A percentile compares a stretch with the other conserved stretches of the same genome.
These are phyloP conservation scores for Temnothorax ravouxi DNA, from an alignment of 2,888 invertebrate species.

Conservation along the genomic window DNA sequence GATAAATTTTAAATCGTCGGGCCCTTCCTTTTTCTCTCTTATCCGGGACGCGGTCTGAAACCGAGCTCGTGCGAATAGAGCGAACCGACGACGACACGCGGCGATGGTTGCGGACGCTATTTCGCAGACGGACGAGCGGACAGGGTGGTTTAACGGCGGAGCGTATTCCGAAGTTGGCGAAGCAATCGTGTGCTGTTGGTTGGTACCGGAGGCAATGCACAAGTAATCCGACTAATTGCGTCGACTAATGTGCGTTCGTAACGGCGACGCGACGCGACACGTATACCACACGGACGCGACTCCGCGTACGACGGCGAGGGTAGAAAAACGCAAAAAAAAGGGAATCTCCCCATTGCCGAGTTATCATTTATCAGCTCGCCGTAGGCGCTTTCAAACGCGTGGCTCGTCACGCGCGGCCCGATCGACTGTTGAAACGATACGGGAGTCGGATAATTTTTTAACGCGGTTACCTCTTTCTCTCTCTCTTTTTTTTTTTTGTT, in stretches of 20 bases:
- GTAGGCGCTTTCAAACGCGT: conserved; percentile 23
- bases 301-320: conserved; percentile 44
- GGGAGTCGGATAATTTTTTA: background rate
- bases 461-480: background rate
- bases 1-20: background rate
- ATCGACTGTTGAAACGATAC: background rate
- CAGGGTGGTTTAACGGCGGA: conserved; percentile 34
- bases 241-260: conserved; percentile 13
- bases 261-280: conserved; percentile 13
- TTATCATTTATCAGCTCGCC: background rate
- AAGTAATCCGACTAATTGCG: conserved; percentile 18
- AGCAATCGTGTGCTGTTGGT: conserved; percentile 8
- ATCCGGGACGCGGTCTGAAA: background rate
- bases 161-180: conserved; percentile 5
- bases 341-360: background rate
- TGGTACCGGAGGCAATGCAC: conserved; percentile 22
- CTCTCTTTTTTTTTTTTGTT: too few relatives aligned
- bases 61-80: background rate
- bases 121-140: conserved; percentile 7
- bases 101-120: background rate
- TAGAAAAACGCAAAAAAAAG: conserved; percentile 6
- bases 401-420: background rate
- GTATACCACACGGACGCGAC: background rate
- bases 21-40: background rate
- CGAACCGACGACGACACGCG: background rate